These are phyloP conservation scores for Hypolimnas misippus DNA, from an alignment of 2,888 invertebrate species.

Conservation along the genomic window DNA sequence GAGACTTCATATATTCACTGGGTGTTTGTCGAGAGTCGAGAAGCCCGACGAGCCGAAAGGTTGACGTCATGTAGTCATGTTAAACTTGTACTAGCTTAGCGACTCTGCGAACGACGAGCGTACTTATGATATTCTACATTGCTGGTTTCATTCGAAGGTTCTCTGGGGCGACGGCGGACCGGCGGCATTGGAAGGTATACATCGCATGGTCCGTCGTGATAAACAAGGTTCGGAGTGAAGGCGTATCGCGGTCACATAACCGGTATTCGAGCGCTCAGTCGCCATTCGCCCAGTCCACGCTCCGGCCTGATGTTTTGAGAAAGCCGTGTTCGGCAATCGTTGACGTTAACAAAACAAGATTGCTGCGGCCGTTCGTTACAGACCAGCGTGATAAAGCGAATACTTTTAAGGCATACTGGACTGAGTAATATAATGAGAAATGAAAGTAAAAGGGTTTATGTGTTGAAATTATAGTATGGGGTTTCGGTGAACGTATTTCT, in stretches of 20 bases:
- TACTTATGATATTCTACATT: conserved; percentile 52
- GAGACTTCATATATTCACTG: conserved; percentile 67
- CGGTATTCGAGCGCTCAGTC: conserved; percentile 78
- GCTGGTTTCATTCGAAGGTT: conserved; percentile 50
- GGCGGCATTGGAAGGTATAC: conserved; percentile 61
- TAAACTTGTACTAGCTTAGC: conserved; percentile 62
- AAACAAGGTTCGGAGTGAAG: conserved; percentile 60
- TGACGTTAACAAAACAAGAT: conserved; percentile 75
- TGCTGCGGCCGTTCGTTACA: conserved; percentile 66
- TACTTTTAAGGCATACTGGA: conserved; percentile 51
- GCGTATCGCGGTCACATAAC: conserved; percentile 83
- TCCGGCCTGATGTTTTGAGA: conserved; percentile 75
- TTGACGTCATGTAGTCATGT: conserved; percentile 81
- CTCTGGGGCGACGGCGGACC: conserved; percentile 42
- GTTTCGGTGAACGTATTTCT: conserved; percentile 19
- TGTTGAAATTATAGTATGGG: conserved; percentile 30
- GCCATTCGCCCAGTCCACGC: conserved; percentile 69
- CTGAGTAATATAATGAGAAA: conserved; percentile 41
- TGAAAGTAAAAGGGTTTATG: conserved; percentile 40
- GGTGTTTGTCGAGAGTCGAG: conserved; percentile 79
- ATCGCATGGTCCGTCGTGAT: conserved; percentile 46
- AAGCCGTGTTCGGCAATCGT: conserved; percentile 77
- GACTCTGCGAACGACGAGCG: conserved; percentile 35
- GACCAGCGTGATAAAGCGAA: conserved; percentile 53
- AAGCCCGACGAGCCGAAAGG: conserved; percentile 80